Percentiles rank a stretch among this genome's conserved stretches.
Conservation (phyloP, 1,140 invertebrate genomes). For the Drosophila miranda region DNA sequence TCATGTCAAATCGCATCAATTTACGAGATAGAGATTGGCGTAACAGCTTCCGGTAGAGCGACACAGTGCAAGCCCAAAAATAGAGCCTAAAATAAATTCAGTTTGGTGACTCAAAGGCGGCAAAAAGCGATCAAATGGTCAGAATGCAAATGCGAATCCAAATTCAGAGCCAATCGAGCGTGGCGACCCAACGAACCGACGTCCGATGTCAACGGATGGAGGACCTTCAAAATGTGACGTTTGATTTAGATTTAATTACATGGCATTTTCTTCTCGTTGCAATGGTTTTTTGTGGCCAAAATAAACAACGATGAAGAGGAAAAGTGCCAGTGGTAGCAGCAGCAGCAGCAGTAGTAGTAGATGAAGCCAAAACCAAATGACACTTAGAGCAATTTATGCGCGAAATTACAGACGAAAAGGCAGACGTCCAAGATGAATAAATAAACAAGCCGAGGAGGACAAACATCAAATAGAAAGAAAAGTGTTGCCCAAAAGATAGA, state of each 20-base stretch:
- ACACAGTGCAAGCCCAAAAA: conserved; percentile 19
- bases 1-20: conserved; percentile 72
- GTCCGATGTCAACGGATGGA: conserved; percentile 22
- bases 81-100: conserved; percentile 44
- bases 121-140: conserved; percentile 29
- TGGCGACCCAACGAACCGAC: conserved; percentile 41
- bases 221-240: conserved; percentile 78
- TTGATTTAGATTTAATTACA: conserved; percentile 81
- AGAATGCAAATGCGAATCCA: conserved; percentile 47
- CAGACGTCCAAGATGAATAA: conserved; percentile 55
- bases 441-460: conserved; percentile 62
- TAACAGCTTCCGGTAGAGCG: conserved; percentile 68
- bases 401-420: conserved; percentile 76
- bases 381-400: conserved; percentile 72
- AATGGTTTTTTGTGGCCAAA: conserved; percentile 31
- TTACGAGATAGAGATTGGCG: conserved; percentile 70
- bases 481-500: conserved; percentile 4
- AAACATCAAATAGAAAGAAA: conserved; percentile 73
- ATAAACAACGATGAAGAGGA: conserved; percentile 35
- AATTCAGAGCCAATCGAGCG: conserved; percentile 73
- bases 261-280: conserved; percentile 55
- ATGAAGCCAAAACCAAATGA: conserved; percentile 44
- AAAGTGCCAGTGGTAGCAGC: no score
- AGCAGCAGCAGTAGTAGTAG: conserved; percentile 19
- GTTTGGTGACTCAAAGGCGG: conserved; percentile 51